phyloP scores from a whole-genome alignment of 2,797 vertebrate species.

The Bradypus variegatus region DNA sequence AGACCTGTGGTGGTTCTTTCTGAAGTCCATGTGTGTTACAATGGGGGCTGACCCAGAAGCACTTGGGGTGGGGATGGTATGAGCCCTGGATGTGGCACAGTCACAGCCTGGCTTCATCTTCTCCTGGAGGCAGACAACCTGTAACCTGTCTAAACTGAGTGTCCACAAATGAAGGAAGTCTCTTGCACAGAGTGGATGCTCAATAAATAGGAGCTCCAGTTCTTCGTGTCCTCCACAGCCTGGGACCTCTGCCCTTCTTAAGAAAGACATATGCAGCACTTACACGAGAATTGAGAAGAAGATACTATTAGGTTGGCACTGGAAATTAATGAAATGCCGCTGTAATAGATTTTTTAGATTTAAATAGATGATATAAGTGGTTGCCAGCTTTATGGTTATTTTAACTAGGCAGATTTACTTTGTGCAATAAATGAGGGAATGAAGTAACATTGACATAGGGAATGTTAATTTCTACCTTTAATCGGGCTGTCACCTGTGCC shows the following conservation, averaged over 20 bases:
- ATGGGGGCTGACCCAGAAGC: neutral
- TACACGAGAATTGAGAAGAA: neutral
- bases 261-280: neutral
- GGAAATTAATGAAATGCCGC: neutral
- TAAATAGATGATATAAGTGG: neutral
- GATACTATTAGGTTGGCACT: neutral
- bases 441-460: neutral
- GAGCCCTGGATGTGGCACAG: too few relatives aligned
- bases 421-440: neutral
- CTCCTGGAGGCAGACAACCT: neutral
- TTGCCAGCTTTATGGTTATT: neutral
- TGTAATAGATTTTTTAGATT: neutral
- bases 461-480: neutral
- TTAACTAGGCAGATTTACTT: neutral
- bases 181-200: neutral
- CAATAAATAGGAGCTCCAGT: neutral
- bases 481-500: neutral
- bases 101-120: neutral
- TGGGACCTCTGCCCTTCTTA: neutral
- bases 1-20: neutral
- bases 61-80: neutral
- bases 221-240: neutral
- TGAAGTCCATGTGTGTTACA: neutral
- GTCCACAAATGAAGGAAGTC: neutral
- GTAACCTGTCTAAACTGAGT: neutral